Percentiles rank a stretch among this genome's conserved stretches.
Conservation (phyloP, 2,888 invertebrate species). For the Heliconius charithonia region DNA sequence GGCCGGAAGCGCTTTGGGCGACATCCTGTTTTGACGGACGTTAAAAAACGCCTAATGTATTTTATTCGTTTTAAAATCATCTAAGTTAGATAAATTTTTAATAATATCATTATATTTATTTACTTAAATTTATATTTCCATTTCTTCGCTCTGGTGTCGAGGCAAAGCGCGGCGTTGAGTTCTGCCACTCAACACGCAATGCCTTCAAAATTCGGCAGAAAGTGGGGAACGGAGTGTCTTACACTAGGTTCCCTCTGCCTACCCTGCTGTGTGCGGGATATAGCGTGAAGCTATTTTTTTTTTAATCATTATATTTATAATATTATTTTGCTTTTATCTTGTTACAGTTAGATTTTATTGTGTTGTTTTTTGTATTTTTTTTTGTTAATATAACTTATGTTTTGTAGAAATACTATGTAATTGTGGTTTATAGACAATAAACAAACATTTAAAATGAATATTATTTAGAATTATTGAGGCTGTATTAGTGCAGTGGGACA, state of each 20-base stretch:
- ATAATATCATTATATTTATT: constrained; percentile 22
- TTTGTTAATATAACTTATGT: not conserved
- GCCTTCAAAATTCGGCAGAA: too few relatives aligned
- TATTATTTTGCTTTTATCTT: not conserved
- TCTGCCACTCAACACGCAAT: too few relatives aligned
- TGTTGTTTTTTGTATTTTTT: too few relatives aligned
- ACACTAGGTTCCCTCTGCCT: too few relatives aligned
- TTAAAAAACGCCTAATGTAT: constrained; percentile 60
- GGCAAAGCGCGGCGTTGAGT: too few relatives aligned
- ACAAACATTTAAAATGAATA: not conserved
- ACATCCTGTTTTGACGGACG: constrained; percentile 81
- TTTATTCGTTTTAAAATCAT: constrained; percentile 42
- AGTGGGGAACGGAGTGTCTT: too few relatives aligned
- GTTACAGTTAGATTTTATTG: not conserved
- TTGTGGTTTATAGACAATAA: not conserved
- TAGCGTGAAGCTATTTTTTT: too few relatives aligned
- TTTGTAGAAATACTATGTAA: not conserved
- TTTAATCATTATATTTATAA: constrained; percentile 4
- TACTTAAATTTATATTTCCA: too few relatives aligned
- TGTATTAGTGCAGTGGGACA: too few relatives aligned
- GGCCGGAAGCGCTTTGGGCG: constrained; percentile 83
- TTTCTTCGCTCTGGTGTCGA: too few relatives aligned
- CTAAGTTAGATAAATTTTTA: constrained; percentile 33
- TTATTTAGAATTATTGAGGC: too few relatives aligned
- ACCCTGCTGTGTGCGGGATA: too few relatives aligned